Evolutionary conservation across 2,888 invertebrate genomes (phyloP), one percentile per base, ranked within the genome.

Genomic region (Aplocera efformata): DNA sequence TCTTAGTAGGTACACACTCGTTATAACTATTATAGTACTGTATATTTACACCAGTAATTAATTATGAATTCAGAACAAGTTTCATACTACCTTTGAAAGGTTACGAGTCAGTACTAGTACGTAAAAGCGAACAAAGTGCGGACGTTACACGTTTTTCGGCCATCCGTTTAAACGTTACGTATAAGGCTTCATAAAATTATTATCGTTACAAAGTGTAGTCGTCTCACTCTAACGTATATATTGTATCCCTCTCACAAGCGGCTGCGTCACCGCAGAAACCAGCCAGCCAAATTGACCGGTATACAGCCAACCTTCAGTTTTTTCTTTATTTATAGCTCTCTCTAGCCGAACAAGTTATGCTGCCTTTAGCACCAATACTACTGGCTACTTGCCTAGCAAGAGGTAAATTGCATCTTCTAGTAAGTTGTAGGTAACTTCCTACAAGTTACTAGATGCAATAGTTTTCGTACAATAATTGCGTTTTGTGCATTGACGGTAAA

Each of bases 221-320:
- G 33, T 79, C 78, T 63, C 68, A 20, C 51, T 82, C 61, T 6
- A 40, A 35, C 66, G 24, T 58, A 55, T 55, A 48, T 36, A n/a
- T 30, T 53, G 34, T 70, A 71, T 67, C 73, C 59, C 66, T 67
- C 68, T 65, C 69, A 56, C 74, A 55, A 66, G 47, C 54, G 61
- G 66, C 72, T 77, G 80, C 88, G 88, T 88, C 86, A 86, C 72
- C 79, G 82, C 83, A 82, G 79, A 79, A 83, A 84, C 84, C 82
- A 85, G 80, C 81, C 83, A 85, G 79, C 84, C 88, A 82, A 45
- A 85, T 85, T 86, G 86, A 85, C 88, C 88, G 80, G 86, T 84
- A 82, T 82, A 84, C 79, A 73, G 84, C 76, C 85, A 88, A 84
- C 86, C 86, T 88, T 86, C 86, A 85, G 85, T 86, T 86, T 85